Evolutionary conservation across 2,113 vertebrate genomes (phyloP).

Genomic region (Anarhynchus alexandrinus): DNA sequence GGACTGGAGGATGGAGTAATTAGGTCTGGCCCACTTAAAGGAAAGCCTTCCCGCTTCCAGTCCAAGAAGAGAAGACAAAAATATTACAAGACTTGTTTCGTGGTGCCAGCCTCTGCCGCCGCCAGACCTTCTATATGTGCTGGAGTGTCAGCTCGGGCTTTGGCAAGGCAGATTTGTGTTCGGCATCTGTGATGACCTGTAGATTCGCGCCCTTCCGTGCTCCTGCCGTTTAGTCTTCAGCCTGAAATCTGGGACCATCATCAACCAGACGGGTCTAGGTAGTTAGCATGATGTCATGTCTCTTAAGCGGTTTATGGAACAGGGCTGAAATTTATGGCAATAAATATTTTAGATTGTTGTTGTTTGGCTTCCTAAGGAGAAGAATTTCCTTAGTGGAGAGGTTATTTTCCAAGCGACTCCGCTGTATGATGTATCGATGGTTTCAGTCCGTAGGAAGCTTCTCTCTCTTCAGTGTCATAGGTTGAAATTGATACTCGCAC

Average conservation of each 20-base stretch:
- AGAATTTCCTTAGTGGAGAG: conserved; percentile 25
- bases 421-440: background rate
- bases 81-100: background rate
- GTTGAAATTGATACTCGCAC: background rate
- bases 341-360: conserved; percentile 55
- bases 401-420: background rate
- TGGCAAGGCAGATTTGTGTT: background rate
- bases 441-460: background rate
- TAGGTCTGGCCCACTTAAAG: background rate
- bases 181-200: background rate
- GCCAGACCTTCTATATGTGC: background rate
- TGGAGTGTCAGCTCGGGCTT: background rate
- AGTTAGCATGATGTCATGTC: conserved; percentile 43
- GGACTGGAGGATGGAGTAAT: background rate
- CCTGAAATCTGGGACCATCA: background rate
- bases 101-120: background rate
- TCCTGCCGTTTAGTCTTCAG: background rate
- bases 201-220: background rate
- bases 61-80: background rate
- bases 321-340: background rate
- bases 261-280: conserved; percentile 19
- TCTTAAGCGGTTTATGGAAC: background rate
- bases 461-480: background rate
- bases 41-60: background rate
- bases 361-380: conserved; percentile 41